Conservation (phyloP, 2,113 vertebrate genomes). For the Cynocephalus volans region DNA sequence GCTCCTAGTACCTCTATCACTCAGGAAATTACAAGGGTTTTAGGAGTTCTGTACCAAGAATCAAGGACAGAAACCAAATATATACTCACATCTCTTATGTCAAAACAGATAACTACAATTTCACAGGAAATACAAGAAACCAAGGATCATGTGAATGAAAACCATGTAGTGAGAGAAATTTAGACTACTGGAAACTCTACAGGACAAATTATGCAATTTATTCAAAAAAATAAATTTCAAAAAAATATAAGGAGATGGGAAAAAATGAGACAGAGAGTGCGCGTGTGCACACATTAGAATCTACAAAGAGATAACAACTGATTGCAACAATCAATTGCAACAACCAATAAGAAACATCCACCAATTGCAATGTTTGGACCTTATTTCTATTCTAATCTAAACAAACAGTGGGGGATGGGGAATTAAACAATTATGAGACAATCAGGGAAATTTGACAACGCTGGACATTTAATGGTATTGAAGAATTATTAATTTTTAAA, state of each 20-base stretch:
- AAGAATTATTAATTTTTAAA: neutral
- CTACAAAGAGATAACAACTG: neutral
- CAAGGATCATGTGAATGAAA: neutral
- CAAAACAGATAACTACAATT: neutral
- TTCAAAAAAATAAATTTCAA: neutral
- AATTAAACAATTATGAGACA: neutral
- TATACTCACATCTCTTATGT: neutral
- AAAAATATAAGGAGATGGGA: neutral
- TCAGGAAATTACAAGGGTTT: neutral
- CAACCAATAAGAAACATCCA: neutral
- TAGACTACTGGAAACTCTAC: neutral
- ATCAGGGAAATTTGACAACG: neutral
- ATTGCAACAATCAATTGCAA: neutral
- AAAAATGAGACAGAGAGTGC: neutral
- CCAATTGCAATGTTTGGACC: neutral
- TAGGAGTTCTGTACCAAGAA: neutral
- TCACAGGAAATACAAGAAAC: neutral
- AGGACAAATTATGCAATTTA: neutral
- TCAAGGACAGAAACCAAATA: neutral
- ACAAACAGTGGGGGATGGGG: neutral
- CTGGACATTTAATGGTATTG: neutral
- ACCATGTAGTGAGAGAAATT: neutral
- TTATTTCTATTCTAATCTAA: constrained; percentile 39
- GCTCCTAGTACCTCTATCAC: neutral
- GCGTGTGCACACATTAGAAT: neutral